Percentiles rank a stretch among this genome's conserved stretches.
These are phyloP conservation scores for Arbacia lixula DNA, from an alignment of 53 echinoderm and acorn worm genomes.

Conservation along the genomic window DNA sequence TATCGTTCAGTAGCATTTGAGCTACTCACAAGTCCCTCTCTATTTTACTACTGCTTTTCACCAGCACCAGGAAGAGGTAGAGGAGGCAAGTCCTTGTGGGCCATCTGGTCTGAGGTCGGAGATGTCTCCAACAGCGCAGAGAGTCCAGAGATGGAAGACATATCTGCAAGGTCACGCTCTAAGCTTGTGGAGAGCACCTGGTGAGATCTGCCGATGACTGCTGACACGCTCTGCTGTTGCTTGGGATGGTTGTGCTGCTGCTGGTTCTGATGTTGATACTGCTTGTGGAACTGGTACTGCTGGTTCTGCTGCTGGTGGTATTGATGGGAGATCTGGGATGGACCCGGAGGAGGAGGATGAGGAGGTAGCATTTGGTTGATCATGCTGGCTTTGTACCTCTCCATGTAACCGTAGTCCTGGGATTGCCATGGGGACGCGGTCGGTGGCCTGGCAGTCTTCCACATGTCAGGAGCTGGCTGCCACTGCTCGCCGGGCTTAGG, in stretches of 20 bases:
- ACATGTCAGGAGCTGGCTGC: constrained; percentile 21
- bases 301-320: constrained; percentile 1
- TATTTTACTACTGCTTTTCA: constrained; percentile 8
- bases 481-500: constrained; percentile 3
- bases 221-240: constrained; percentile 32
- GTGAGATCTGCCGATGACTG: background rate
- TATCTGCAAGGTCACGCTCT: constrained; percentile 27
- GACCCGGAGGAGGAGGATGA: constrained; percentile 17
- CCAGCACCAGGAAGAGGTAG: background rate
- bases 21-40: too few relatives aligned
- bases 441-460: constrained; percentile 6
- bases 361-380: constrained; percentile 21
- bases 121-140: constrained; percentile 34
- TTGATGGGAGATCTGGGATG: constrained; percentile 22
- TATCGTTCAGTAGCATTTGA: too few relatives aligned
- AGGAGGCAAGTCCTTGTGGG: constrained; percentile 11
- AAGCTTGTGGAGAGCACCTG: constrained; percentile 29
- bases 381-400: constrained; percentile 15
- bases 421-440: constrained; percentile 1
- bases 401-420: constrained; percentile 15
- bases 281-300: background rate
- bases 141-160: constrained; percentile 15
- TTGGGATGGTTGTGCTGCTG: background rate
- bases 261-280: background rate
- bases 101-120: constrained; percentile 5